phyloP scores from a whole-genome alignment of 1,140 invertebrate species.

The Drosophila biarmipes region DNA sequence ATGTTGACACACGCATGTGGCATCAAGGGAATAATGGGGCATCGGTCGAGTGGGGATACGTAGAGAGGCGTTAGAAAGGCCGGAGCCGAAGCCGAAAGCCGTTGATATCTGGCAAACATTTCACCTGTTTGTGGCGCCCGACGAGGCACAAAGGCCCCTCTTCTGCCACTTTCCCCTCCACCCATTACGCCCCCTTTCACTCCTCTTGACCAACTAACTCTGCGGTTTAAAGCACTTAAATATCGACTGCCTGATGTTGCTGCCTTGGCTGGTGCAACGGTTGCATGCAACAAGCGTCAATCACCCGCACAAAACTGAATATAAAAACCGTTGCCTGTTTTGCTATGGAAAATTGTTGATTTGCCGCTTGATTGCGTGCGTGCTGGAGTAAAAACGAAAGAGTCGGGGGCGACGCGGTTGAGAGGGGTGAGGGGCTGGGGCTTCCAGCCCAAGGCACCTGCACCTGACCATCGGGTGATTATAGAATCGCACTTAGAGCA shows the following conservation, averaged over 20 bases:
- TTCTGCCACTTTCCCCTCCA: background rate
- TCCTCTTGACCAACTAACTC: slow-evolving; percentile 16
- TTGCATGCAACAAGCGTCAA: slow-evolving; percentile 82
- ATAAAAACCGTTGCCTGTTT: slow-evolving; percentile 69
- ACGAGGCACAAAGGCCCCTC: slow-evolving; percentile 8
- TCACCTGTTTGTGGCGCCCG: slow-evolving; percentile 63
- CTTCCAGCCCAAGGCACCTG: slow-evolving; percentile 22
- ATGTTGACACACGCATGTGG: slow-evolving; percentile 74
- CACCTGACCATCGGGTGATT: slow-evolving; percentile 59
- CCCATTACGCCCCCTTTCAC: slow-evolving; percentile 9
- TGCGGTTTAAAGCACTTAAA: slow-evolving; percentile 80
- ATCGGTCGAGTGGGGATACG: background rate
- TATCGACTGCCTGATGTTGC: slow-evolving; percentile 70
- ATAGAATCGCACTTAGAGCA: slow-evolving; percentile 63
- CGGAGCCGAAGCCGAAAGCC: slow-evolving; percentile 39
- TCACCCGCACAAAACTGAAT: slow-evolving; percentile 77
- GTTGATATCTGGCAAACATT: slow-evolving; percentile 78
- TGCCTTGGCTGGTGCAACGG: slow-evolving; percentile 31
- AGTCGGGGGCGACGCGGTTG: slow-evolving; percentile 8
- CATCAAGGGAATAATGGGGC: background rate
- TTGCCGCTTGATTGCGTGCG: slow-evolving; percentile 82
- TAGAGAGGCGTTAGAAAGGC: slow-evolving; percentile 61
- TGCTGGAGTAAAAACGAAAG: slow-evolving; percentile 27
- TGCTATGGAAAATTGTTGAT: slow-evolving; percentile 81
- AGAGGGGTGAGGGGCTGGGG: background rate